Conservation (phyloP, 2,797 vertebrate species). For the Chanos chanos region DNA sequence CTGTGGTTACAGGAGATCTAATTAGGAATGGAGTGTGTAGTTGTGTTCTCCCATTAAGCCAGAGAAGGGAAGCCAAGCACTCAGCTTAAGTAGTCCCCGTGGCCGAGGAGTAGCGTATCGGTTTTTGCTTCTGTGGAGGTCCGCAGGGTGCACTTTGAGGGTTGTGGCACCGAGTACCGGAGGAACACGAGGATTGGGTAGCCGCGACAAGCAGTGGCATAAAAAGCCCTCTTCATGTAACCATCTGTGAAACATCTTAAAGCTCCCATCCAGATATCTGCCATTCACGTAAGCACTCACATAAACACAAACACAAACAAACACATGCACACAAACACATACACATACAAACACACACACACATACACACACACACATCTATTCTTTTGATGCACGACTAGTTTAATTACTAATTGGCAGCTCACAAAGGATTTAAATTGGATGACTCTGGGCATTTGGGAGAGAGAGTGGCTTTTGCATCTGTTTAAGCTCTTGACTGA, state of each 20-base stretch:
- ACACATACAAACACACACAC: not conserved
- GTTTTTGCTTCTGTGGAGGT: conserved; percentile 31
- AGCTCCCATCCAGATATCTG: no score
- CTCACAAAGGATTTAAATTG: conserved; percentile 61
- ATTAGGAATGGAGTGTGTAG: conserved; percentile 63
- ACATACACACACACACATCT: conserved; percentile 33
- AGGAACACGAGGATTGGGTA: no score
- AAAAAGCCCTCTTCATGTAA: conserved; percentile 45
- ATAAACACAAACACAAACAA: not conserved
- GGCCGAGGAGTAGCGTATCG: no score
- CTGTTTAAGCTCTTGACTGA: conserved; percentile 52
- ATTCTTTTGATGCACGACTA: conserved; percentile 56
- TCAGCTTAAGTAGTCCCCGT: conserved; percentile 54
- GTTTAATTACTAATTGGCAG: conserved; percentile 67
- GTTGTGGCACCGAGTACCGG: no score
- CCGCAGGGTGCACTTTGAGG: no score
- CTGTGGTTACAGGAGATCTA: conserved; percentile 60
- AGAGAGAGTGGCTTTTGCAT: conserved; percentile 49
- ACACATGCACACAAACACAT: no score
- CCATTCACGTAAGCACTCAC: conserved; percentile 18
- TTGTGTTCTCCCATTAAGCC: conserved; percentile 61
- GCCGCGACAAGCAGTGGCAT: no score
- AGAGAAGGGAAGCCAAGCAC: conserved; percentile 47
- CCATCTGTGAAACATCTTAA: no score
- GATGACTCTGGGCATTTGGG: conserved; percentile 55